These are phyloP conservation scores for Habrosyne pyritoides DNA, from an alignment of 2,888 invertebrate species.

Conservation along the genomic window DNA sequence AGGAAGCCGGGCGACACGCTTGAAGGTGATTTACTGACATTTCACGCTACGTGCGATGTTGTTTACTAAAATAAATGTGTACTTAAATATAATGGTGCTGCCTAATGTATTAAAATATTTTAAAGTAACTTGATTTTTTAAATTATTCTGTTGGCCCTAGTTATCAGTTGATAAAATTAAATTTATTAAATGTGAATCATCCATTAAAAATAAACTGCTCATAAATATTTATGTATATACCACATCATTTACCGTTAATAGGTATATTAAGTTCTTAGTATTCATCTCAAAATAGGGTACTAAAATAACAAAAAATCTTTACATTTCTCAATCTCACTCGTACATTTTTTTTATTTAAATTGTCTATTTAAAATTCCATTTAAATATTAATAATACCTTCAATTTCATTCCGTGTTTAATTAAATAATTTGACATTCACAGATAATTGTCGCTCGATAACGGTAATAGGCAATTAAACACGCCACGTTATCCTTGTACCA, in stretches of 20 bases:
- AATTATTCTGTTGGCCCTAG: background rate
- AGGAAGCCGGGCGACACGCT: slow-evolving; percentile 76
- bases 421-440: slow-evolving; percentile 11
- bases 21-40: slow-evolving; percentile 71
- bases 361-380: background rate
- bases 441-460: slow-evolving; percentile 15
- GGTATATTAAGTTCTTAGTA: too few relatives aligned
- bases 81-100: background rate
- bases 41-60: slow-evolving; percentile 44
- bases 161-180: too few relatives aligned
- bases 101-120: background rate
- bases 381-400: background rate
- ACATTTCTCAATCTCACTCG: background rate
- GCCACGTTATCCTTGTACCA: slow-evolving; percentile 30
- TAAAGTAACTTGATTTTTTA: background rate
- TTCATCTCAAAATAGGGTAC: background rate
- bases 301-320: too few relatives aligned
- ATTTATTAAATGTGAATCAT: too few relatives aligned
- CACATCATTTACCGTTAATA: too few relatives aligned
- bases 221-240: too few relatives aligned
- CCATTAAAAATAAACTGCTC: too few relatives aligned
- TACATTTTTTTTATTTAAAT: background rate
- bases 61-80: slow-evolving; percentile 6
- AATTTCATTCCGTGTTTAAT: slow-evolving; percentile 6
- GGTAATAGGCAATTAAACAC: slow-evolving; percentile 24